Evolutionary conservation across 1,140 invertebrate genomes (phyloP), one percentile per base, ranked within the genome.

Genomic region (Brachionus sp.): DNA sequence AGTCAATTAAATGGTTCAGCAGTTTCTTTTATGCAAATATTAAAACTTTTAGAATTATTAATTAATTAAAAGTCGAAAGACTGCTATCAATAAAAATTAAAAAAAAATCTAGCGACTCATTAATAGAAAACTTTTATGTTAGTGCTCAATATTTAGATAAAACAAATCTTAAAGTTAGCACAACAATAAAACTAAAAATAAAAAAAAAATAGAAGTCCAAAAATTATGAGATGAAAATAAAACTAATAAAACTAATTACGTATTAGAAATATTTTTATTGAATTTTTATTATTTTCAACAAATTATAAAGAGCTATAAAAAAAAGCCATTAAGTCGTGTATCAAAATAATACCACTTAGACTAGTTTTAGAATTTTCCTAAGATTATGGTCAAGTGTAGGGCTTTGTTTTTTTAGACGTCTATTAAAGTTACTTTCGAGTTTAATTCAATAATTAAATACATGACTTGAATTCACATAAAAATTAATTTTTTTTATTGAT

Each of bases 391-490:
- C 66, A 70, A 70, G 66, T 70, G 37, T 70, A 19, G 16, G 35
- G 66, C 35, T 70, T 70, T 70, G 66, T 70, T 70, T 70, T 70
- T 70, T 70, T 70, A 70, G 66, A 70, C 66, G 66, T 70, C 66
- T 70, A 70, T 70, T 70, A 70, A 39, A 57, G 50, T 23, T 57
- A 57, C 50, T 57, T 57, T 57, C 50, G 16, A 57, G 16, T n/a
- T 70, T 44, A 70, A 70, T 70, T 70, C 35, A 39, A 37, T 70
- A 39, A 37, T 70, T 37, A 70, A 70, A 70, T 39, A 70, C 66
- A 70, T 70, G 66, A 70, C 66, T 70, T 70, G 66, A 70, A 70
- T 70, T 70, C 66, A 70, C 66, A 70, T 70, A 70, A 70, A 70
- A 70, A 35, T 39, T 19, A 39, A 70, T 39, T 39, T 70, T 57